Base-by-base conservation (phyloP, 1,140 invertebrate species). In the Tribolium madens region DNA sequence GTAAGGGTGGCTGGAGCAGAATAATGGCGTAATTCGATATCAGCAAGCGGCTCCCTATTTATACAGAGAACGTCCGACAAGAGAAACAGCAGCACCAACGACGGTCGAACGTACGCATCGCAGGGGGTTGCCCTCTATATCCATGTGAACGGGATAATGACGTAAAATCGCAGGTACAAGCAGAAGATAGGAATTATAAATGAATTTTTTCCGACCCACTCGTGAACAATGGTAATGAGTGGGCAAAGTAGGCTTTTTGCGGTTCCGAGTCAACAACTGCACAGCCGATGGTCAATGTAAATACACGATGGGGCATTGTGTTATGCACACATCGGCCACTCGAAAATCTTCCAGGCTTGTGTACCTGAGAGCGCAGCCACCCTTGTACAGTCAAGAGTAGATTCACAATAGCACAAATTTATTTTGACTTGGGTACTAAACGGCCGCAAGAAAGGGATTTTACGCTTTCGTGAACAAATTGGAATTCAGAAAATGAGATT, bases 21-120 rank as follows among this genome's bases (percentile, higher is more conserved):
- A 81, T 81, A 81, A 81, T 81, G 79, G 79, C 48, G 79, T 81
- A 81, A 81, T 79, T 77, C 72, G 78, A 81, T 81, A 81, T 81
- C 79, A 75, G 72, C 76, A 31, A 80, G 79, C 79, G 79, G 79
- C 77, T 78, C 79, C 79, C 79, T 79, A 80, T 80, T 78, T 80
- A 80, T 68, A 78, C 46, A 80, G 69, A 71, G 77, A 76, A 80
- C 78, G 77, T 80, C 79, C 79, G 79, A 80, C 74, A 69, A 26
- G 70, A 72, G 70, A 46, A 72, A n/a, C 57, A 50, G 48, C 48
- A 50, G 48, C 48, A 50, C 10, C 48, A 14, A 64, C 57, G 57
- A 64, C 26, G 57, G 57, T 64, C 57, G 57, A 14, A 64, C 57
- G 57, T 33, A 64, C 57, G 57, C 57, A 64, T 21, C 52, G 26